Base-by-base conservation (phyloP, 2,888 invertebrate genomes). In the Aphrophora alni region DNA sequence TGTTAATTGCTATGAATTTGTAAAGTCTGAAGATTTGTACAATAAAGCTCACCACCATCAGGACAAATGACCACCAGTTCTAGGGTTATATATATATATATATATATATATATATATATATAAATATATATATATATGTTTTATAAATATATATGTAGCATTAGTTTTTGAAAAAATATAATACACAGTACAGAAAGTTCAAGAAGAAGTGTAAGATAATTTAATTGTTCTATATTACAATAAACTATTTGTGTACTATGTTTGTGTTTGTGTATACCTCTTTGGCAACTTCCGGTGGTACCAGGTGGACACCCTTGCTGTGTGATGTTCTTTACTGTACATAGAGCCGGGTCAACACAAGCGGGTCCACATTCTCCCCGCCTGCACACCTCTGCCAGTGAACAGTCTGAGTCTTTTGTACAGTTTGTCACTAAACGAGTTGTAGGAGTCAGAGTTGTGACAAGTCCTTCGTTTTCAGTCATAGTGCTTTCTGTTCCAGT, bases 351-450 rank as follows among this genome's bases (percentile, higher is more conserved):
- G 87, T 93, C 91, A 87, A 93, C 94, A 89, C 96, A 97, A 75
- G 96, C 96, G 89, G 93, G 93, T 89, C 94, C 94, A 88, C 97
- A 97, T 88, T 93, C 92, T 87, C 92, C 92, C 88, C 93, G 93
- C 89, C 95, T 93, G 90, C 97, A 97, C 88, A 94, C 95, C 90
- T 97, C 95, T 84, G 94, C 94, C 88, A 94, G 89, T 84, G 92
- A 92, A 89, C 97, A 97, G 87, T 97, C 96, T 88, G 93, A 93
- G 90, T 97, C 94, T 88, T 91, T 92, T 86, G 89, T 89, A 89
- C 94, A 94, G 87, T 87, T 86, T 84, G 74, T 26, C n/a, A 75
- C 12, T 12, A 14, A 1, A 69, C 77, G 82, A 12, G 44, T 75
- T 73, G 74, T 71, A 38, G 79, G 38, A 27, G 71, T 59, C 12